Base-by-base conservation (phyloP, 2,888 invertebrate species). In the Idaea dimidiata region DNA sequence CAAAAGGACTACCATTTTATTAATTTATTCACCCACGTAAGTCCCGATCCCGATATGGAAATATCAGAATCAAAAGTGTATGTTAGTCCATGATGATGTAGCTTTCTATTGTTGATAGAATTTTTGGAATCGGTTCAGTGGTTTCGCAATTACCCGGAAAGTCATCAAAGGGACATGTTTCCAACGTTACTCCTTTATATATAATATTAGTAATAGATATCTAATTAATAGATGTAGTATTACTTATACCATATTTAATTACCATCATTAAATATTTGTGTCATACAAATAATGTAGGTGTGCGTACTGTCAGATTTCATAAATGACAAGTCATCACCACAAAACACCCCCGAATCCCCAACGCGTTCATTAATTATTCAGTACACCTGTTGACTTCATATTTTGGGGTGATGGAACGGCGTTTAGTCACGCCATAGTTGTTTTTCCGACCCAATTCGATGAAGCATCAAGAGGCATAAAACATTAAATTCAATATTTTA, bases 321-420 rank as follows among this genome's bases (percentile, higher is more conserved):
- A 8, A 43, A 43, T 43, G 43, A 43, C 43, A 43, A 43, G 43
- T 8, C 53, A 59, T 59, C 59, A 66, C 65, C 43, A 33, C 14
- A 59, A 67, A 67, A 63, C 61, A 62, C 61, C 60, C 63, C 67
- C 68, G 64, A 64, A 62, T 74, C 68, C 58, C 60, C 59, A 60
- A 59, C 67, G 71, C 72, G 72, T 76, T 77, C 74, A 80, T 87
- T 86, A 84, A 83, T 83, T 84, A 87, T 87, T 84, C 82, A 87
- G 78, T 79, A 73, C 87, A 89, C 89, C 88, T 89, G 89, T 89
- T 89, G 89, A 76, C 72, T 75, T 62, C 72, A 75, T 68, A 17
- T 69, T 72, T 66, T 68, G 75, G 69, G 70, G 77, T 77, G 74
- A 73, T 57, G 62, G 58, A 77, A 84, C 76, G 76, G 76, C 69